Percentiles rank a stretch among this genome's conserved stretches.
Conservation (phyloP, 2,113 vertebrate genomes). For the Ramphastos sulfuratus region DNA sequence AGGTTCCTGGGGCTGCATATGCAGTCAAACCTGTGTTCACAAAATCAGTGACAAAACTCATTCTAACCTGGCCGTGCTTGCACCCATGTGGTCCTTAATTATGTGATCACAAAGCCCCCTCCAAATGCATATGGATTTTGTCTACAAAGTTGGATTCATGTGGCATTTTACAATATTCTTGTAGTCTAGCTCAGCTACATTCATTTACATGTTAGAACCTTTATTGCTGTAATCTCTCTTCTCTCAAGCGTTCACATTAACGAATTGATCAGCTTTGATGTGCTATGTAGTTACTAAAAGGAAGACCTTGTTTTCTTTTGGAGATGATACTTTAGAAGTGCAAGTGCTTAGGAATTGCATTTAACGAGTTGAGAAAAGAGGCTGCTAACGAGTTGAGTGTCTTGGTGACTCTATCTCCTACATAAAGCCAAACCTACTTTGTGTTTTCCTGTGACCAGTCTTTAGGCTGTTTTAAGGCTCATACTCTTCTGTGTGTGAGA, state of each 20-base stretch:
- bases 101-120: not conserved
- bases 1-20: not conserved
- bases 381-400: not conserved
- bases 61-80: not conserved
- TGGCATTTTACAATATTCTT: not conserved
- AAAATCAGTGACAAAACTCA: not conserved
- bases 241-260: not conserved
- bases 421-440: not conserved
- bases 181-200: not conserved
- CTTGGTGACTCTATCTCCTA: not conserved
- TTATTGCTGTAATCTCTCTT: not conserved
- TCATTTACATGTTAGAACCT: not conserved
- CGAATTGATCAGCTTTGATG: conserved; percentile 4
- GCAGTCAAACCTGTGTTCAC: not conserved
- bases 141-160: not conserved
- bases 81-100: not conserved
- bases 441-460: not conserved
- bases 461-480: not conserved
- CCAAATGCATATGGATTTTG: not conserved
- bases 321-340: not conserved
- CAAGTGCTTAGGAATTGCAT: not conserved
- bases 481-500: not conserved
- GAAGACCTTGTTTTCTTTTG: not conserved
- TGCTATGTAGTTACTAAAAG: not conserved
- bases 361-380: not conserved